These are phyloP conservation scores for Drosophila diplacantha DNA, from an alignment of 2,888 invertebrate genomes.

Conservation along the genomic window DNA sequence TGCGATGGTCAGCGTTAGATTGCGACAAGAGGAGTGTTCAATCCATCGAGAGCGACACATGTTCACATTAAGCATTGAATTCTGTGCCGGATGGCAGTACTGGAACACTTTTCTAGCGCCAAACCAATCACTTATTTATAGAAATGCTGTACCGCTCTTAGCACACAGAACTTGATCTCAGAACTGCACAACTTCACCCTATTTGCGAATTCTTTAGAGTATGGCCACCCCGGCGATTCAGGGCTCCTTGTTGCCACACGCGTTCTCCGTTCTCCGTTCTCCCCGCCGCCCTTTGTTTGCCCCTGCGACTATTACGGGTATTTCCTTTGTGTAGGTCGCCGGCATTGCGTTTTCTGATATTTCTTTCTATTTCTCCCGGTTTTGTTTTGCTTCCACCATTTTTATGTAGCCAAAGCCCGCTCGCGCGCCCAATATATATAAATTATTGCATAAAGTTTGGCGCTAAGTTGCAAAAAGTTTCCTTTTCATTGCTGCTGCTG, in stretches of 20 bases:
- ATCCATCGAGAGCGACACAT: not conserved
- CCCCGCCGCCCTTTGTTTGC: slow-evolving; percentile 17
- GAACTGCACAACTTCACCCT: slow-evolving; percentile 4
- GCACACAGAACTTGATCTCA: slow-evolving; percentile 1
- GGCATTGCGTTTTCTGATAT: slow-evolving; percentile 45
- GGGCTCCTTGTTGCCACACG: slow-evolving; percentile 21
- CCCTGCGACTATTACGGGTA: slow-evolving; percentile 56
- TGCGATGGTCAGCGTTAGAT: not conserved
- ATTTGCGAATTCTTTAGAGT: slow-evolving; percentile 26
- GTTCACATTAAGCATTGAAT: not conserved
- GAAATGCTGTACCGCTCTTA: slow-evolving; percentile 1
- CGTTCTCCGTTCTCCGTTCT: slow-evolving; percentile 1
- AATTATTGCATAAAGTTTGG: slow-evolving; percentile 75
- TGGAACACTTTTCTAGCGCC: not conserved
- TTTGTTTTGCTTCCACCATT: slow-evolving; percentile 46
- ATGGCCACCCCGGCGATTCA: slow-evolving; percentile 27
- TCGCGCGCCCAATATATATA: slow-evolving; percentile 67
- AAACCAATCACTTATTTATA: slow-evolving; percentile 13
- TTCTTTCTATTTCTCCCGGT: slow-evolving; percentile 32
- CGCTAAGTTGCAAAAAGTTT: slow-evolving; percentile 74
- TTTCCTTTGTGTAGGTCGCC: slow-evolving; percentile 63
- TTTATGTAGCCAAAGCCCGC: slow-evolving; percentile 41
- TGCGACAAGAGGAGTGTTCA: not conserved
- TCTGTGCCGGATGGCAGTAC: not conserved
- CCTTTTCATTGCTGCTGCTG: slow-evolving; percentile 66